A percentile compares a stretch with the other conserved stretches of the same genome.
phyloP scores from a whole-genome alignment of 1,140 invertebrate genomes.

The Campoletis sonorensis region DNA sequence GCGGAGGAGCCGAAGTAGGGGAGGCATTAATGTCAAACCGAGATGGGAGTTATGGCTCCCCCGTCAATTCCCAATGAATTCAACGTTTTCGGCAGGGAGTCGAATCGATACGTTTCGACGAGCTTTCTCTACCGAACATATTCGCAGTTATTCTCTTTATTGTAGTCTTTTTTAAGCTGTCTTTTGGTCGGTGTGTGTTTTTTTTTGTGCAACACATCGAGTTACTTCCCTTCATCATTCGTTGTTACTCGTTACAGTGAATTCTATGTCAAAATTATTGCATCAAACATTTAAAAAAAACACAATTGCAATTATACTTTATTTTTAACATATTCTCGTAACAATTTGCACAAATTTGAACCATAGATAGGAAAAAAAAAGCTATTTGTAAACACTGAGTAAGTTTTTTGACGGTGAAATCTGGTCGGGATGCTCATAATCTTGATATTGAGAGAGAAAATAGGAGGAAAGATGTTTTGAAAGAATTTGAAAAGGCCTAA shows the following conservation, averaged over 20 bases:
- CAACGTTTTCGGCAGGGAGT: slow-evolving; percentile 71
- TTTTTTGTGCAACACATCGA: background rate
- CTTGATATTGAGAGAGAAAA: too few species aligned
- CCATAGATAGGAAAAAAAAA: too few species aligned
- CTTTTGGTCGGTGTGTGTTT: background rate
- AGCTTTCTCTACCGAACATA: slow-evolving; percentile 51
- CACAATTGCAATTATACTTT: too few species aligned
- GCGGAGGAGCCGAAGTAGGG: slow-evolving; percentile 67
- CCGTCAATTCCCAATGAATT: slow-evolving; percentile 78
- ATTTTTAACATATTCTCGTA: too few species aligned
- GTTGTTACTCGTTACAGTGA: background rate
- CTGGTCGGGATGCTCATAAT: too few species aligned
- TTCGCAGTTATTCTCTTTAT: slow-evolving; percentile 46
- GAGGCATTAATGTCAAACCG: slow-evolving; percentile 76
- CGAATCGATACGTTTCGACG: slow-evolving; percentile 72
- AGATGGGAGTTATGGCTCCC: slow-evolving; percentile 77
- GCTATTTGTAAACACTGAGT: too few species aligned
- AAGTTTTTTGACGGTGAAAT: too few species aligned
- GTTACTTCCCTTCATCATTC: slow-evolving; percentile 9
- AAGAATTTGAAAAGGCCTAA: too few species aligned
- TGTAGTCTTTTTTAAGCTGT: slow-evolving; percentile 48
- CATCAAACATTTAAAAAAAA: too few species aligned
- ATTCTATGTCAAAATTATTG: too few species aligned
- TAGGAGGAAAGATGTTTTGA: too few species aligned
- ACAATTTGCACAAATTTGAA: too few species aligned